Conservation (phyloP, 2,113 vertebrate species). For the Oceanites oceanicus region DNA sequence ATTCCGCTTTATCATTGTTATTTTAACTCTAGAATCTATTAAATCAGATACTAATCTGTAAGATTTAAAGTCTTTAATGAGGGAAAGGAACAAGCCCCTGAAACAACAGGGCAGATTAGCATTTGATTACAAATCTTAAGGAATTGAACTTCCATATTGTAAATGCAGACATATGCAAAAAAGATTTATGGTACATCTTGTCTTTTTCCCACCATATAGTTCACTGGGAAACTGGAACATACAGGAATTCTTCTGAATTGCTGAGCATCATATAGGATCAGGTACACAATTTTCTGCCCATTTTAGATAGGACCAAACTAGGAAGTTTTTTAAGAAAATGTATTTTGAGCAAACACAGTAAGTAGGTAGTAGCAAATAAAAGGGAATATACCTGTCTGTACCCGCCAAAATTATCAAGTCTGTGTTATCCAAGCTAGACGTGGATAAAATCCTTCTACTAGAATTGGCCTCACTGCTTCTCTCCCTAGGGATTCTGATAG, state of each 20-base stretch:
- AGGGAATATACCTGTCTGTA: not conserved
- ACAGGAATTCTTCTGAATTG: not conserved
- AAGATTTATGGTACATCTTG: not conserved
- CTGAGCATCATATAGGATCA: not conserved
- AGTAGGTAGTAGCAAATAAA: not conserved
- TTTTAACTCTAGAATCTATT: not conserved
- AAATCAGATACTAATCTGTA: not conserved
- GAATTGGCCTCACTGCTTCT: not conserved
- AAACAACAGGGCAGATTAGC: not conserved
- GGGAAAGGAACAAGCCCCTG: not conserved
- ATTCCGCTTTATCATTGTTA: not conserved
- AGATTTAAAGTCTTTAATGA: not conserved
- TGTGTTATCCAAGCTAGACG: not conserved
- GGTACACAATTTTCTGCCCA: not conserved
- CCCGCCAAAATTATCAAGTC: not conserved
- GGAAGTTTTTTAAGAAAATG: fast-evolving
- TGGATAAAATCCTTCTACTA: not conserved
- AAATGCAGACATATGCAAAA: not conserved
- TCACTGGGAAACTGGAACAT: not conserved
- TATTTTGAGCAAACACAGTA: not conserved
- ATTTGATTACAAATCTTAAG: not conserved
- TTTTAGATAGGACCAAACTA: not conserved
- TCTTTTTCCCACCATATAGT: not conserved
- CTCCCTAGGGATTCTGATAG: not conserved
- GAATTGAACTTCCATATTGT: not conserved